Percentiles rank a stretch among this genome's conserved stretches.
Conservation (phyloP, 2,888 invertebrate species). For the Rapana venosa region DNA sequence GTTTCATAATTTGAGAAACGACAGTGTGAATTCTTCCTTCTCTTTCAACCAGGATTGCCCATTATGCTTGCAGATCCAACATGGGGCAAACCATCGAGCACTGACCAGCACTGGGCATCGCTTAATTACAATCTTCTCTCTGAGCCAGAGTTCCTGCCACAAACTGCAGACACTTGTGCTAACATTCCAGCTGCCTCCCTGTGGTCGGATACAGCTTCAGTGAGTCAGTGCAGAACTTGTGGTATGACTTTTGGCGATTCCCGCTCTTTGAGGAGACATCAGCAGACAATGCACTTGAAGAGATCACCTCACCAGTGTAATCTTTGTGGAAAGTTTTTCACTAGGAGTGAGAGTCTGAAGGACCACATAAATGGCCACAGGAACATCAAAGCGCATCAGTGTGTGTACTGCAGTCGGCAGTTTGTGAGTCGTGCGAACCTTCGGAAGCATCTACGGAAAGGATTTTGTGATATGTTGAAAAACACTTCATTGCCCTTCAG, state of each 20-base stretch:
- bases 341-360: constrained; percentile 4
- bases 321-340: constrained; percentile 24
- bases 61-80: neutral
- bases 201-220: neutral
- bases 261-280: neutral
- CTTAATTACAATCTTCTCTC: neutral
- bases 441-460: constrained; percentile 14
- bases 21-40: neutral
- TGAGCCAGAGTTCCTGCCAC: neutral
- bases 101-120: neutral
- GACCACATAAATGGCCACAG: constrained; percentile 22
- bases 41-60: constrained; percentile 14
- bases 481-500: neutral
- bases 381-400: constrained; percentile 20
- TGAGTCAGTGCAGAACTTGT: neutral
- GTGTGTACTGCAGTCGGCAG: neutral
- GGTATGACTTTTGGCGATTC: neutral
- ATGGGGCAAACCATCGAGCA: neutral
- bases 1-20: too few relatives aligned
- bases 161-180: neutral
- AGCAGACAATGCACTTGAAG: neutral
- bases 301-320: constrained; percentile 13
- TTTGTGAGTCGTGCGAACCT: neutral
- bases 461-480: constrained; percentile 9
- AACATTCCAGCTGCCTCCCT: neutral